phyloP scores from a whole-genome alignment of 2,797 vertebrate species.

The Hypotaenidia okinawae region DNA sequence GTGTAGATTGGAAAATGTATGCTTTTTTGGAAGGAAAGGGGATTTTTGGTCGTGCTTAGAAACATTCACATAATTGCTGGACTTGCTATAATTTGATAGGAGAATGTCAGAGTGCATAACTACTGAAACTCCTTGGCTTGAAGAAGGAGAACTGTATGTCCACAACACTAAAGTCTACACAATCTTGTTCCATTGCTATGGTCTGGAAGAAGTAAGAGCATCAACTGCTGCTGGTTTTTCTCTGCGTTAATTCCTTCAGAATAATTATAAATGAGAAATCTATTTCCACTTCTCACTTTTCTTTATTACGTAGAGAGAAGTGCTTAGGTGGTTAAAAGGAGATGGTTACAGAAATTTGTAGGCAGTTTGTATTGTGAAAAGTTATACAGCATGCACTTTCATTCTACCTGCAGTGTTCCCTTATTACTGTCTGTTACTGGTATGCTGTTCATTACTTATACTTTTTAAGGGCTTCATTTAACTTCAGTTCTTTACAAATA shows the following conservation, averaged over 20 bases:
- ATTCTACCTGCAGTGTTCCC: not conserved
- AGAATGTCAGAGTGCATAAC: not conserved
- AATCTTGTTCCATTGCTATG: not conserved
- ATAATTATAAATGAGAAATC: not conserved
- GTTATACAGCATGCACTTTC: not conserved
- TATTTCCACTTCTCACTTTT: not conserved
- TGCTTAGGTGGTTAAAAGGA: not conserved
- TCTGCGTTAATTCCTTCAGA: not conserved
- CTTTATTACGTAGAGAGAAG: not conserved
- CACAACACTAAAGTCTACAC: not conserved
- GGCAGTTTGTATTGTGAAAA: not conserved
- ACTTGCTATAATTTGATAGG: not conserved
- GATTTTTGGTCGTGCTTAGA: not conserved
- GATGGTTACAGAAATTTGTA: not conserved
- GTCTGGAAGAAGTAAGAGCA: not conserved
- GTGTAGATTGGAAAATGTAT: not conserved
- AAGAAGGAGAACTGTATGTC: not conserved
- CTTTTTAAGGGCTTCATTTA: not conserved
- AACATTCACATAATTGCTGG: not conserved
- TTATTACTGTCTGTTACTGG: not conserved
- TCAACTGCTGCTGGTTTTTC: not conserved
- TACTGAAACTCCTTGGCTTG: not conserved
- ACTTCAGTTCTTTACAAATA: not conserved
- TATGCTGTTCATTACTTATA: not conserved
- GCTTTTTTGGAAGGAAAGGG: not conserved